Percentiles rank a stretch among this genome's conserved stretches.
Evolutionary conservation across 2,888 invertebrate genomes (phyloP).

Genomic region (Lycaena phlaeas): DNA sequence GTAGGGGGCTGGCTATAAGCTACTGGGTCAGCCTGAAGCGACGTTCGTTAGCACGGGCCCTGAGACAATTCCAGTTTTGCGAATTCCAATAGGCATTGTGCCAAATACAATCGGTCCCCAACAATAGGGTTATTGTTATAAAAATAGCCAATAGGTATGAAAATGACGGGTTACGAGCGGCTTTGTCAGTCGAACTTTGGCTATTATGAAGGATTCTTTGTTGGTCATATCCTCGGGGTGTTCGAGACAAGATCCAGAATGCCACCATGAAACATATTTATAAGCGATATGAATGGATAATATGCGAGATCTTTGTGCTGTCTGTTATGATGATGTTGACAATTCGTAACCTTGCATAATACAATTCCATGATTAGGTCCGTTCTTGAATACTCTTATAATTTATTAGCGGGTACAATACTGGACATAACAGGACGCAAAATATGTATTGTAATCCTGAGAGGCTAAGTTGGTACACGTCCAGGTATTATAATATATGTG

Average conservation of each 20-base stretch:
- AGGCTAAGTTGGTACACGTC: too few species aligned
- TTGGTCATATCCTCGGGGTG: slow-evolving; percentile 62
- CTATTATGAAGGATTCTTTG: slow-evolving; percentile 61
- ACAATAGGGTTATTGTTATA: slow-evolving; percentile 66
- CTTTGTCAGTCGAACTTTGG: slow-evolving; percentile 56
- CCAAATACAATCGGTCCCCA: slow-evolving; percentile 43
- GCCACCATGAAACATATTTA: slow-evolving; percentile 38
- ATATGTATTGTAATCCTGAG: too few species aligned
- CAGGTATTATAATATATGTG: too few species aligned
- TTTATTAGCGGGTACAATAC: slow-evolving; percentile 5
- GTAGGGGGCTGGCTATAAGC: slow-evolving; percentile 1
- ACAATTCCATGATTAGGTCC: slow-evolving; percentile 14
- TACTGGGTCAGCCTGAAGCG: slow-evolving; percentile 28
- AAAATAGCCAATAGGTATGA: slow-evolving; percentile 69
- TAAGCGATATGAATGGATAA: slow-evolving; percentile 70
- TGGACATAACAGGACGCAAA: too few species aligned
- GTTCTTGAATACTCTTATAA: not conserved
- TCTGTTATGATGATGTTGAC: slow-evolving; percentile 14
- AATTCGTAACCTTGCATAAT: slow-evolving; percentile 20
- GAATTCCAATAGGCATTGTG: slow-evolving; percentile 54
- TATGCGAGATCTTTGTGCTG: slow-evolving; percentile 45
- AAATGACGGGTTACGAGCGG: slow-evolving; percentile 66
- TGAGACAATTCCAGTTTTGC: slow-evolving; percentile 69
- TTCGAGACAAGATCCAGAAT: slow-evolving; percentile 54
- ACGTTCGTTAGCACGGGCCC: slow-evolving; percentile 47